These are phyloP conservation scores for Petrosia ficiformis DNA, from an alignment of 37 sponge, comb jelly and placozoan genomes.

Conservation along the genomic window DNA sequence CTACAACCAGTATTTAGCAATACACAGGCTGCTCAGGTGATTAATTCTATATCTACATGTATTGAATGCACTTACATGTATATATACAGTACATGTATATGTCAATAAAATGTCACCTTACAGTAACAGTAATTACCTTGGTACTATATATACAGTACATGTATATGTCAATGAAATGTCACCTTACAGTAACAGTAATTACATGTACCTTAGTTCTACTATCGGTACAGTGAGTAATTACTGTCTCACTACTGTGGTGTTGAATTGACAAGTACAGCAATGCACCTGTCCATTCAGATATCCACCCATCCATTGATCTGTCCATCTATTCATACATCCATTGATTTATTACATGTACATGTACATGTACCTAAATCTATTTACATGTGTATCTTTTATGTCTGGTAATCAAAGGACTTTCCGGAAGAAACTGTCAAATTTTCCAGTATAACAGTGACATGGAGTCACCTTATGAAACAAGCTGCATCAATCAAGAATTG, in stretches of 20 bases:
- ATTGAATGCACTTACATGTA: background rate
- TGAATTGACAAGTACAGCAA: no score
- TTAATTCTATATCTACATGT: background rate
- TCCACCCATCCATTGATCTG: no score
- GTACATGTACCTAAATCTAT: no score
- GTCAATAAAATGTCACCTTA: background rate
- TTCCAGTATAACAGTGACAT: slow-evolving; percentile 47
- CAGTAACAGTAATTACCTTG: no score
- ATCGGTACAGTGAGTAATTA: no score
- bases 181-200: no score
- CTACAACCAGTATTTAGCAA: slow-evolving; percentile 81
- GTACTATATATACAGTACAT: no score
- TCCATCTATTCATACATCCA: no score
- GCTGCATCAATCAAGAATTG: slow-evolving; percentile 58
- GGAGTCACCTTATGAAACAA: slow-evolving; percentile 76
- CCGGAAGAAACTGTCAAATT: slow-evolving; percentile 72
- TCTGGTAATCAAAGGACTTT: slow-evolving; percentile 42
- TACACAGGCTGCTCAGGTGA: slow-evolving; percentile 27
- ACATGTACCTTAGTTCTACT: no score
- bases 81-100: background rate
- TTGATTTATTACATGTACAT: no score
- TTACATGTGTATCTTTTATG: background rate
- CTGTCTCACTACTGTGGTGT: no score
- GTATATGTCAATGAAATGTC: no score
- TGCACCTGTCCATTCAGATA: background rate